Evolutionary conservation across 2,113 vertebrate genomes (phyloP), one percentile per base, ranked within the genome.

Genomic region (Centropus bengalensis): DNA sequence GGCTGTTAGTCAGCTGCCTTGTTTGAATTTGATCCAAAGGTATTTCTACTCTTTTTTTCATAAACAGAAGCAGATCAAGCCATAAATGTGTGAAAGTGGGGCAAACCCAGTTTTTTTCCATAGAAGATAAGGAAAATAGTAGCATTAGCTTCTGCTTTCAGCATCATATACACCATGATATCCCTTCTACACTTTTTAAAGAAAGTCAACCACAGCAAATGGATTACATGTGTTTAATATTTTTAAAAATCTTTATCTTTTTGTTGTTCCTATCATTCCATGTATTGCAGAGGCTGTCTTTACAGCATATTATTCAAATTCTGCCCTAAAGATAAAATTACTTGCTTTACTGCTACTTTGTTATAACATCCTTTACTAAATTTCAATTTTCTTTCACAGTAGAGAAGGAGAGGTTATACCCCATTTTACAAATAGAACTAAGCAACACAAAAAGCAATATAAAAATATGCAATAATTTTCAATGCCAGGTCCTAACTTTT

Each of bases 1-100:
- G 74, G 86, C 54, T 94, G 89, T 95, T 98, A 97, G 90, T 98
- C 95, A 96, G 94, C 96, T 97, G 96, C 96, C 95, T 51, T 71
- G 45, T 94, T 98, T 97, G 97, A 98, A 98, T 95, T 85, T 95
- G 81, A 96, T 97, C 95, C 97, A 97, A 97, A 96, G 94, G 85
- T 88, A 95, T 94, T 89, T 97, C 93, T 94, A 82, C 69, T 89
- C 79, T 79, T 49, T 49, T 26, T 77, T 88, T 87, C 88, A 91
- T 75, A 88, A 94, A 85, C 55, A 96, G 86, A 89, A 96, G 69
- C 54, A 76, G 86, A 94, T 94, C 79, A 88, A 94, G 84, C 85
- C 84, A 87, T 83, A 80, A 91, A 96, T 95, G 68, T 81, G 71
- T 79, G 88, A 94, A 95, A 93, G 52, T 59, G 51, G 59, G 70